Evolutionary conservation across 2,113 vertebrate genomes (phyloP).

Genomic region (Embiotoca jacksoni): DNA sequence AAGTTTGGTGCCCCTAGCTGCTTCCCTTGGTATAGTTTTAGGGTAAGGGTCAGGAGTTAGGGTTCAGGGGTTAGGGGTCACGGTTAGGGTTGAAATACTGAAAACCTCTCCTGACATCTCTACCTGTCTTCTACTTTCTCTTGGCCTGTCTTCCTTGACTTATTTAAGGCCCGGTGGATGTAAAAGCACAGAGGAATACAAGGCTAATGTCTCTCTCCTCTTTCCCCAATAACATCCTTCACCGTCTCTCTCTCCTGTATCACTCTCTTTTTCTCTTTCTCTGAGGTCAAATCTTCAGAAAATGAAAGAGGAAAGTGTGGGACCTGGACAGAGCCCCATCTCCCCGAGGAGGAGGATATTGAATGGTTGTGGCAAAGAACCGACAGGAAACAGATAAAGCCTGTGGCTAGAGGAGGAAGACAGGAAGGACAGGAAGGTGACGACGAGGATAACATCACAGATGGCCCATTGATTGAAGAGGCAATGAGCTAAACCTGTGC

Average conservation of each 20-base stretch:
- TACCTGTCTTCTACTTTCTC: slow-evolving; percentile 37
- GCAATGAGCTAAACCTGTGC: slow-evolving; percentile 7
- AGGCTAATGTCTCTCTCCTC: slow-evolving; percentile 45
- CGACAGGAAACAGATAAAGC: slow-evolving; percentile 74
- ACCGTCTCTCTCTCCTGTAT: slow-evolving; percentile 29
- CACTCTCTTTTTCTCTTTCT: slow-evolving; percentile 21
- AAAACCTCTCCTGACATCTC: slow-evolving; percentile 39
- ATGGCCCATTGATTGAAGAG: slow-evolving; percentile 62
- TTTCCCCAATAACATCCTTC: slow-evolving; percentile 36
- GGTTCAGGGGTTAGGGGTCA: too few species aligned
- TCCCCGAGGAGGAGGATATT: slow-evolving; percentile 64
- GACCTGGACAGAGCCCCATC: slow-evolving; percentile 31
- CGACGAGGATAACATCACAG: slow-evolving; percentile 60
- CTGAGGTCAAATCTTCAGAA: slow-evolving; percentile 49
- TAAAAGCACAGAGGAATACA: slow-evolving; percentile 34
- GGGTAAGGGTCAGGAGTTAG: too few species aligned
- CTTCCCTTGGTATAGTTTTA: too few species aligned
- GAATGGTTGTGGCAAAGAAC: slow-evolving; percentile 57
- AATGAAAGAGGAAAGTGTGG: slow-evolving; percentile 47
- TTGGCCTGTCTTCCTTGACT: slow-evolving; percentile 32
- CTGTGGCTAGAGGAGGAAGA: slow-evolving; percentile 35
- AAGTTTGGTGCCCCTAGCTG: too few species aligned
- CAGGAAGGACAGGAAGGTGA: slow-evolving; percentile 62
- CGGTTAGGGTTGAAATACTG: too few species aligned
- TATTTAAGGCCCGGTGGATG: slow-evolving; percentile 52